phyloP scores from a whole-genome alignment of 1,140 invertebrate genomes.

The Bombyx mori region ASM3026992v2 NC_085107.1:8915001-8915500 shows the following conservation, averaged over 20 bases:
- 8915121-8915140: constrained; percentile 57
- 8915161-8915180: constrained; percentile 58
- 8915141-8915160: constrained; percentile 55
- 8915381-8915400: no score
- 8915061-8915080: constrained; percentile 46
- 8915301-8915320: constrained; percentile 29
- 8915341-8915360: no score
- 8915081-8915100: constrained; percentile 26
- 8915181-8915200: constrained; percentile 12
- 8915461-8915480: no score
- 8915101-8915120: constrained; percentile 46
- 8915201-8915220: constrained; percentile 3
- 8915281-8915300: constrained; percentile 50
- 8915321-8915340: not conserved
- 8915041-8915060: not conserved
- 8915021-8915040: no score
- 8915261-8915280: constrained; percentile 39
- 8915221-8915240: constrained; percentile 7
- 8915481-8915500: no score
- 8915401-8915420: no score
- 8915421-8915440: no score
- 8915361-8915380: no score
- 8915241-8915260: constrained; percentile 39
- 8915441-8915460: no score
- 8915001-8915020: no score